Evolutionary conservation across 2,888 invertebrate genomes (phyloP), one percentile per base, ranked within the genome.

Genomic region (Phasia obesa): DNA sequence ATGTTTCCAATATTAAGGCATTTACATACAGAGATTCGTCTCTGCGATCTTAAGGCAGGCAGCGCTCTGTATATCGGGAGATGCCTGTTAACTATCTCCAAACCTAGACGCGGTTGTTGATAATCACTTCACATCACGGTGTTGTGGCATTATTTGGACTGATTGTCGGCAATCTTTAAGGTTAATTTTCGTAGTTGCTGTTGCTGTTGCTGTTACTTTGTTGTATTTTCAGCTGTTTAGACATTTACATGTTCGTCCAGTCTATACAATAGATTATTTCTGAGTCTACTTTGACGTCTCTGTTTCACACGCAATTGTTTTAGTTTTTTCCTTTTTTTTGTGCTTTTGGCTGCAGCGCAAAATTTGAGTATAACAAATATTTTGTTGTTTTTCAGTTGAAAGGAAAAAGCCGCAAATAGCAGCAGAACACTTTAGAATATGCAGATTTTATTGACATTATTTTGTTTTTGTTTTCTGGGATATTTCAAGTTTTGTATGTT

Each of bases 291-390:
- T 83, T 83, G 83, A 83, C 83, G 79, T 83, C 75, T 83, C 67
- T 75, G 75, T 83, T 79, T 83, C 83, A 83, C 83, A 83, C 83
- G 83, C 83, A 83, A 83, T 75, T 79, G 65, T 79, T 64, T 64
- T 23, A 17, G 11, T 69, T 11, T 25, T 42, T 69, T 44, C n/a
- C 15, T 13, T 55, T 74, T 31, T 27, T 31, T 15, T 31, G 15
- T 44, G 5, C n/a, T 17, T 59, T 2, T 51, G 15, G 4, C 25
- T 57, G 51, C 47, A 73, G 35, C 21, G 15, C 31, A 38, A 35
- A 3, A 35, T 35, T 35, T 35, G 11, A 62, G 49, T 21, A 4
- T 35, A 62, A 64, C 21, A 73, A 77, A 74, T 59, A 69, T 57
- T 67, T 69, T 27, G 74, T 44, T 64, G 55, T 59, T 57, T 75